Evolutionary conservation across 2,797 vertebrate genomes (phyloP).

Genomic region (Falco rusticolus): DNA sequence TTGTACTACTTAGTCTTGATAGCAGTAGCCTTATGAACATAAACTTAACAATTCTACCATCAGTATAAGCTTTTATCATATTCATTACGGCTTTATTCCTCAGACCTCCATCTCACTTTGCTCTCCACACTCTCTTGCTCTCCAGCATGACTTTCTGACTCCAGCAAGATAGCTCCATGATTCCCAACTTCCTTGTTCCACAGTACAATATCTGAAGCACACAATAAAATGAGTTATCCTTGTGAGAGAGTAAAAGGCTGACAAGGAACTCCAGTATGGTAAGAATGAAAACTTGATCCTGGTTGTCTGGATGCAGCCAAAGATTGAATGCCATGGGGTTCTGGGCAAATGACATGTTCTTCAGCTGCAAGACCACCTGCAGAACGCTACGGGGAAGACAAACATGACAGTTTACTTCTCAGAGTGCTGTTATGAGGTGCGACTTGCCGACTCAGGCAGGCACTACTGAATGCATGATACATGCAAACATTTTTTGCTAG

Average conservation of each 20-base stretch:
- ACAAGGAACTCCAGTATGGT: neutral
- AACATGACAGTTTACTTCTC: neutral
- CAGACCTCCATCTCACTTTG: neutral
- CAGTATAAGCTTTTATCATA: neutral
- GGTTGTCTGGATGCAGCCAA: neutral
- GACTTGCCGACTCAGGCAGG: neutral
- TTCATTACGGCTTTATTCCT: neutral
- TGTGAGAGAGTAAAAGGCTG: neutral
- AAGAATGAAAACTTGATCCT: neutral
- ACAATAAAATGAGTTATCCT: neutral
- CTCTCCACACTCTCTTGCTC: neutral
- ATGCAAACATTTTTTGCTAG: neutral
- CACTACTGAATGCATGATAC: neutral
- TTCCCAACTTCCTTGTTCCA: neutral
- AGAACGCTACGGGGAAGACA: neutral
- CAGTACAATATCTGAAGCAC: neutral
- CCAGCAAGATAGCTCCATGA: neutral
- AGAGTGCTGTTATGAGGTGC: neutral
- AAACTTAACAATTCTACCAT: neutral
- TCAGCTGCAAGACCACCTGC: neutral
- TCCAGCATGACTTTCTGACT: neutral
- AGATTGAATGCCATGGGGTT: neutral
- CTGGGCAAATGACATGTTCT: neutral
- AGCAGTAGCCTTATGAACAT: neutral
- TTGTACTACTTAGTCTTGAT: neutral